Evolutionary conservation across 2,888 invertebrate species (phyloP), one percentile per base, ranked within the genome.

Genomic region (Latrodectus elegans): DNA sequence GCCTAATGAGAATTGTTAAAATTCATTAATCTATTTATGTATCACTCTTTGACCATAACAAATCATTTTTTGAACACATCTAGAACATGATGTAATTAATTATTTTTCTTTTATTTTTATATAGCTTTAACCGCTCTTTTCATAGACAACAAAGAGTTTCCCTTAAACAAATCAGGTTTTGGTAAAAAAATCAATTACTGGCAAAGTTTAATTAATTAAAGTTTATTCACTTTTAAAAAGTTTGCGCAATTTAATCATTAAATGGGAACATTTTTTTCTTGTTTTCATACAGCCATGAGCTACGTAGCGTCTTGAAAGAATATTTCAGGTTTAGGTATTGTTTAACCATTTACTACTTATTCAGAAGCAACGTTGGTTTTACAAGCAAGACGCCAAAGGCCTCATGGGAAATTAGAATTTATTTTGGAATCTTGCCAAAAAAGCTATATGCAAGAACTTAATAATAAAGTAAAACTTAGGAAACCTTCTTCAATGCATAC

Each of bases 181-280:
- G n/a, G 11, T n/a, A 60, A 60, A 60, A 55, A 60, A 60, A 60
- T 60, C 60, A 60, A 60, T 60, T 60, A 60, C 14, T 60, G n/a
- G 10, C 12, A 60, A 60, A 60, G 60, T 60, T 60, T 60, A 60
- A 60, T 60, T 60, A 60, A 60, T 60, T 60, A 11, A 60, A 60
- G 60, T n/a, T 60, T 60, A 15, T 60, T n/a, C 12, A 60, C 60
- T 60, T 60, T 60, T 60, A n/a, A 60, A n/a, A 52, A 52, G 51
- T 72, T 51, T 52, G 22, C 17, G 51, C 72, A 11, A n/a, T 72
- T 72, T 72, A 72, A 52, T 72, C 72, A 72, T 72, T 72, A 72
- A 72, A 72, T 52, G 51, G 70, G 15, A 72, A 17, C 8, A n/a
- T n/a, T 22, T 72, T 72, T 72, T 72, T 52, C 14, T 68, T 26